These are phyloP conservation scores for Diachasma alloeum DNA, from an alignment of 1,140 invertebrate species.

Conservation along the genomic window DNA sequence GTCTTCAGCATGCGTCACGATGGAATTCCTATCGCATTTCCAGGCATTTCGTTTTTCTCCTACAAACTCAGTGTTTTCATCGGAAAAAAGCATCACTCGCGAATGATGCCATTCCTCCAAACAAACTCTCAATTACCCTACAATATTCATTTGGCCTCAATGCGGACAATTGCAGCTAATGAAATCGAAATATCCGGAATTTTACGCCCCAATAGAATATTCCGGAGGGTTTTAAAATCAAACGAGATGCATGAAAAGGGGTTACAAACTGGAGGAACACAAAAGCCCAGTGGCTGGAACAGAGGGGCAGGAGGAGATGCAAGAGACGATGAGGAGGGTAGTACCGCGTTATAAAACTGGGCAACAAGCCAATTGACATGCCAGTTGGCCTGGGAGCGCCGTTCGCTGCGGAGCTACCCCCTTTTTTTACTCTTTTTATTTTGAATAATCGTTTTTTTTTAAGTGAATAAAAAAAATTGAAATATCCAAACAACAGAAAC, in stretches of 20 bases:
- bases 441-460: conserved; percentile 10
- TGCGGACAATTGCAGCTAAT: too few species aligned
- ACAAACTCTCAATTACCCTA: too few species aligned
- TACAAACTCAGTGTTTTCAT: neutral
- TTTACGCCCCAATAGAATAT: too few species aligned
- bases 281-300: neutral
- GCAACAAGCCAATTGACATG: conserved; percentile 66
- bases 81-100: neutral
- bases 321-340: conserved; percentile 27
- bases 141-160: too few species aligned
- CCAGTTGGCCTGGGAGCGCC: conserved; percentile 61
- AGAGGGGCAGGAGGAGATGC: neutral
- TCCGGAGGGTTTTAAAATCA: neutral
- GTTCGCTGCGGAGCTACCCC: conserved; percentile 49
- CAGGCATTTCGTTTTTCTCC: neutral
- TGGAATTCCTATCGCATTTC: conserved; percentile 3
- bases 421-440: conserved; percentile 17
- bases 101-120: too few species aligned
- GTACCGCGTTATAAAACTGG: conserved; percentile 60
- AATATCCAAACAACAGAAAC: conserved; percentile 11
- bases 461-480: neutral
- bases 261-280: neutral
- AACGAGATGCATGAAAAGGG: neutral
- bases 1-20: neutral
- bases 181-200: too few species aligned